Conservation (phyloP, 2,797 vertebrate genomes). For the Huso huso region DNA sequence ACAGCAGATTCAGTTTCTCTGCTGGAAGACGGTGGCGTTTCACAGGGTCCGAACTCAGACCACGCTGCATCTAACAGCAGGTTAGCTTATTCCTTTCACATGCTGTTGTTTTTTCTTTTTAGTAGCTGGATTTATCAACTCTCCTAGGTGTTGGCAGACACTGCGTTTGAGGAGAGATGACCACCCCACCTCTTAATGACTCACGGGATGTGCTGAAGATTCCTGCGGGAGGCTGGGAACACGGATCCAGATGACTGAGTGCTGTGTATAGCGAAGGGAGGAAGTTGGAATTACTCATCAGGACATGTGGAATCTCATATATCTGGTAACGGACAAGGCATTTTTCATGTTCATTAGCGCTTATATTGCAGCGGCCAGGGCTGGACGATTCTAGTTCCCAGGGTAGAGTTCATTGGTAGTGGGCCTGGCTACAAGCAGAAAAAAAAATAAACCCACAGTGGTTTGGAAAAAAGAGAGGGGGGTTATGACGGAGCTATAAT, state of each 20-base stretch:
- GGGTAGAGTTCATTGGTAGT: no score
- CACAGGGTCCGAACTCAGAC: no score
- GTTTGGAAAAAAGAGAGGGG: no score
- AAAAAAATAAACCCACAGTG: no score
- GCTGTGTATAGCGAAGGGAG: constrained; percentile 59
- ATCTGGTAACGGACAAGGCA: constrained; percentile 76
- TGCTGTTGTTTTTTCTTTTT: constrained; percentile 25
- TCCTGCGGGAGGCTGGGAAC: constrained; percentile 50
- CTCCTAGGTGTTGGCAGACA: constrained; percentile 44
- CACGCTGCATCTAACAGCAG: no score
- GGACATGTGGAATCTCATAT: constrained; percentile 81
- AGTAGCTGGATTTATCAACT: constrained; percentile 29
- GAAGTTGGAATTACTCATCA: constrained; percentile 83
- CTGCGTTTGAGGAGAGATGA: constrained; percentile 45
- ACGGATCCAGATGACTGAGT: constrained; percentile 69
- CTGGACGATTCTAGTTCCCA: constrained; percentile 7
- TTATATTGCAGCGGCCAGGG: constrained; percentile 25
- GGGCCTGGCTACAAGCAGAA: no score
- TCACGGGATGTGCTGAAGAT: constrained; percentile 44
- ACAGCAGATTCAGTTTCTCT: no score
- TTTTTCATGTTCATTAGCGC: constrained; percentile 35
- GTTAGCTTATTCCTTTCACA: no score
- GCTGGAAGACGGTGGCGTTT: no score
- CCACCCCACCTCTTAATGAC: constrained; percentile 42
- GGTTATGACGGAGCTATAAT: no score